phyloP scores from a whole-genome alignment of 2,797 vertebrate genomes.

The Oryzias sinensis region DNA sequence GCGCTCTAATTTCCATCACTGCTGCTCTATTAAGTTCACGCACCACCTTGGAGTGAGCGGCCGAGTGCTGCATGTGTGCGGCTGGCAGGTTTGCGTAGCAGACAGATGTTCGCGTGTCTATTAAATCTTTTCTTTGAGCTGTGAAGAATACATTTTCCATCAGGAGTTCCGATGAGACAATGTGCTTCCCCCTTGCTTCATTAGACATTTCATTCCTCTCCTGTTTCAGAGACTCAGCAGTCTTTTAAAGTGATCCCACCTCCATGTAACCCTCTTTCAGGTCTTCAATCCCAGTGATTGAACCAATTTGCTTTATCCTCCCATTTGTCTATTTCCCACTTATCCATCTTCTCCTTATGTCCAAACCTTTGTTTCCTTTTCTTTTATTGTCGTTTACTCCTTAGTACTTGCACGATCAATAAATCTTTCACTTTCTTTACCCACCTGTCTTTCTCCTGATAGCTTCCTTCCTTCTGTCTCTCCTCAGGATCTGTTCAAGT shows the following conservation, averaged over 20 bases:
- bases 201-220: constrained; percentile 48
- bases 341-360: constrained; percentile 6
- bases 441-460: constrained; percentile 43
- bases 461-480: constrained; percentile 42
- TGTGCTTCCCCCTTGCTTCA: constrained; percentile 3
- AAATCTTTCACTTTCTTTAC: constrained; percentile 32
- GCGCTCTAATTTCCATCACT: constrained; percentile 44
- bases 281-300: constrained; percentile 15
- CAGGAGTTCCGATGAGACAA: constrained; percentile 40
- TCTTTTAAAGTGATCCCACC: constrained; percentile 10
- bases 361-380: constrained; percentile 17
- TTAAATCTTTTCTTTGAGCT: constrained; percentile 20
- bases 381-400: constrained; percentile 15
- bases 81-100: neutral
- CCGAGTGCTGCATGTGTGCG: neutral
- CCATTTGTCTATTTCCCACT: constrained; percentile 6
- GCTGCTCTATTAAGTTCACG: constrained; percentile 37
- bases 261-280: constrained; percentile 19
- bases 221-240: constrained; percentile 28
- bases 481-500: constrained; percentile 27
- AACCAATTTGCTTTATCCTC: constrained; percentile 18
- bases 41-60: constrained; percentile 7
- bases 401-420: constrained; percentile 40
- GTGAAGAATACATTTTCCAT: constrained; percentile 51
- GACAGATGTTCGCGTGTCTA: constrained; percentile 21